Percentiles rank a stretch among this genome's conserved stretches.
These are phyloP conservation scores for Empidonax traillii DNA, from an alignment of 2,113 vertebrate species.

Conservation along the genomic window DNA sequence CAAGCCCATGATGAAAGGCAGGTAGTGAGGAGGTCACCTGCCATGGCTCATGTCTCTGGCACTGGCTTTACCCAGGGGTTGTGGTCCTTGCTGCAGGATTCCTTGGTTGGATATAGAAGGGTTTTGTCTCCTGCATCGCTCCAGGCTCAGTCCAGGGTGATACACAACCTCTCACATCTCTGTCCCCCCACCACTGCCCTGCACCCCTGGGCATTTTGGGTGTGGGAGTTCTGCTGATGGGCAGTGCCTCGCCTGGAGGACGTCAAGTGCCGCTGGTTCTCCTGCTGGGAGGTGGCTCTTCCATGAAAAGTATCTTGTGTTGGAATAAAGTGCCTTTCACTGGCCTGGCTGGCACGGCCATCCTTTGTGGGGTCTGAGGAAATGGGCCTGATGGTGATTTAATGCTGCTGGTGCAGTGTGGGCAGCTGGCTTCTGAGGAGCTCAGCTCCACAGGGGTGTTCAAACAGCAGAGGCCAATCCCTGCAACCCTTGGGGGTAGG, in stretches of 20 bases:
- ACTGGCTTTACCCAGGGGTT: not conserved
- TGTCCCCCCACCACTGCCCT: not conserved
- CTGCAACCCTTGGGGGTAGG: not conserved
- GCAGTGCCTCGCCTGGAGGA: not conserved
- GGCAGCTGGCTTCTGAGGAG: not conserved
- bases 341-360: not conserved
- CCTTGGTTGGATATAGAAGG: not conserved
- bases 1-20: not conserved
- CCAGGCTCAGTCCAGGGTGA: not conserved
- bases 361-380: not conserved
- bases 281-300: not conserved
- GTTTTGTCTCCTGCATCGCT: not conserved
- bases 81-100: not conserved
- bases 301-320: not conserved
- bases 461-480: not conserved
- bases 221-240: not conserved
- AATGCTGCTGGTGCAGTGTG: not conserved
- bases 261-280: rapidly evolving
- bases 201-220: not conserved
- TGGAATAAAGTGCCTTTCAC: not conserved
- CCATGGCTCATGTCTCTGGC: not conserved
- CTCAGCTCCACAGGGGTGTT: not conserved
- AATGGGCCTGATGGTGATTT: not conserved
- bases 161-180: not conserved
- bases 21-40: not conserved